Evolutionary conservation across 1,140 invertebrate genomes (phyloP), one percentile per base, ranked within the genome.

Genomic region (Drosophila asahinai): DNA sequence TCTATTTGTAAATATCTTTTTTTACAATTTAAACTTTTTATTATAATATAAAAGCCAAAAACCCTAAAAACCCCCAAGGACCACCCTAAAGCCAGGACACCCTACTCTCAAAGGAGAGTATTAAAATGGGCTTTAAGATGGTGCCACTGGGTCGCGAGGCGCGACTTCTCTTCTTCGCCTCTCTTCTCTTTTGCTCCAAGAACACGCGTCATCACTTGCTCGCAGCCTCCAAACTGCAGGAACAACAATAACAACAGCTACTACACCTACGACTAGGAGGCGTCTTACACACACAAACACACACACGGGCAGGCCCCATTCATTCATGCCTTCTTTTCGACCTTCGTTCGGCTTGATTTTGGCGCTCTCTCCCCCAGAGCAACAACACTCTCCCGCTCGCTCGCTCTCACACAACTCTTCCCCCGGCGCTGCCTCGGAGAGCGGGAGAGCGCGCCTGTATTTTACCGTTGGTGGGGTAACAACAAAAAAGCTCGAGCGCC

Each of bases 321-420:
- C 84, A 87, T 87, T 87, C 84, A 87, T 87, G 86, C 70, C 86
- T 81, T 87, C 73, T 87, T 87, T 78, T 83, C 86, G 81, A 89
- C 86, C 84, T 87, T 89, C 84, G 70, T 36, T 60, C 65, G 49
- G 64, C 60, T 52, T 52, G 33, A 33, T 55, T 55, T 55, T 55
- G 59, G 59, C 25, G 63, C 66, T 61, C 64, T 61, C 64, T 55
- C 58, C 47, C 42, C 52, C 22, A 54, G 15, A 40, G 54, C 62
- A 38, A 22, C 38, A 14, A n/a, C 57, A 51, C 70, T 61, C 47
- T 38, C 60, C 55, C 33, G 33, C 33, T 36, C 33, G 33, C 67
- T 52, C 77, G 59, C 57, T 19, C 67, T 15, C 22, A 55, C 61
- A 27, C 47, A 48, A 65, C 57, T 51, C 30, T 60, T 57, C 38